These are phyloP conservation scores for Vesta saturnalis DNA, from an alignment of 2,888 invertebrate species.

Conservation along the genomic window DNA sequence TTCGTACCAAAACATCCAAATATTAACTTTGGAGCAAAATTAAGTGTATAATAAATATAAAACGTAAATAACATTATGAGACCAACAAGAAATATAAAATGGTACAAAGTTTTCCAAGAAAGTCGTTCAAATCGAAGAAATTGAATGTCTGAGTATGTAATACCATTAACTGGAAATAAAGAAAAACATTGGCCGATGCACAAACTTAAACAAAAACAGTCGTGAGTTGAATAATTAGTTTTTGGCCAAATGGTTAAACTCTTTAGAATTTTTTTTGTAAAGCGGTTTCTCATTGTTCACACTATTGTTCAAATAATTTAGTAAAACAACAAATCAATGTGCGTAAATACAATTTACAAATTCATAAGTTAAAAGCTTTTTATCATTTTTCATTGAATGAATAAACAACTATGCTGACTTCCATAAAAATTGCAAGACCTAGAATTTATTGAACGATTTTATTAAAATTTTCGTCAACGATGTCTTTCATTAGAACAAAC, in stretches of 20 bases:
- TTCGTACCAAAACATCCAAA: neutral
- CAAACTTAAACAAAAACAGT: conserved; percentile 16
- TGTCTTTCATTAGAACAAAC: no score
- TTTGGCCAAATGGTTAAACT: neutral
- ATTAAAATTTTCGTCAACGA: no score
- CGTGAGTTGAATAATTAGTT: conserved; percentile 1
- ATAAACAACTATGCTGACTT: no score
- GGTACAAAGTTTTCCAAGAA: conserved; percentile 14
- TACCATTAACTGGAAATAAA: conserved; percentile 34
- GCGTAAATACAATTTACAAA: no score
- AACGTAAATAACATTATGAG: conserved; percentile 6
- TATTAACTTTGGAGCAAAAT: neutral
- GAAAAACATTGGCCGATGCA: conserved; percentile 37
- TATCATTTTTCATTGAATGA: no score
- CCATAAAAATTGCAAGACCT: no score
- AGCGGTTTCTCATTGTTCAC: neutral
- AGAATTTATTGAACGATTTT: no score
- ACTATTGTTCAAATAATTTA: no score
- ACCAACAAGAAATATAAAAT: neutral
- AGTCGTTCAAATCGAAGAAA: conserved; percentile 29
- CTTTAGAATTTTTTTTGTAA: neutral
- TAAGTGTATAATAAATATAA: conserved; percentile 10
- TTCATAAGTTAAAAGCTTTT: no score
- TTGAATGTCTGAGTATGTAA: conserved; percentile 5
- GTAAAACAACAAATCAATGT: no score